phyloP scores from a whole-genome alignment of 1,140 invertebrate genomes.

The Calosoma granatense region DNA sequence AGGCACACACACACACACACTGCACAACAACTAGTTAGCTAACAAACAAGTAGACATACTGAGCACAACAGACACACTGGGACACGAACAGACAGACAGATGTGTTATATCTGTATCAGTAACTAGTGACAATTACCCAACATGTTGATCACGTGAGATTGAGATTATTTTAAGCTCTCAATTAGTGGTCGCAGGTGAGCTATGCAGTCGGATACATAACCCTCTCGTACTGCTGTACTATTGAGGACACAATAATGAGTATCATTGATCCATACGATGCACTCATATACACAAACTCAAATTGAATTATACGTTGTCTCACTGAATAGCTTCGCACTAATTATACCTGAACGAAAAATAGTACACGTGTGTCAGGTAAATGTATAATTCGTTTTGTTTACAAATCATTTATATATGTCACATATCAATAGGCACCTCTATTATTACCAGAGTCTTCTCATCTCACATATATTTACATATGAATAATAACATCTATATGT shows the following conservation, averaged over 20 bases:
- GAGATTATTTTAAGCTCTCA: background rate
- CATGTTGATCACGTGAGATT: background rate
- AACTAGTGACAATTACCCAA: background rate
- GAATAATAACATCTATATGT: slow-evolving; percentile 10
- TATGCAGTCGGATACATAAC: too few relatives aligned
- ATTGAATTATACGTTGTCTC: too few relatives aligned
- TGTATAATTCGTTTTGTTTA: background rate
- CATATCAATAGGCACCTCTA: background rate
- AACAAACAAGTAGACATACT: background rate
- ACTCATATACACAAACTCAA: too few relatives aligned
- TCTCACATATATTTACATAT: slow-evolving; percentile 18
- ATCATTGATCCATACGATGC: too few relatives aligned
- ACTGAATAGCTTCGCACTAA: background rate
- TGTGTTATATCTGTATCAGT: background rate
- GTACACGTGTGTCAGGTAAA: background rate
- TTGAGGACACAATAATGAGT: too few relatives aligned
- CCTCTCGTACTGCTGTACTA: too few relatives aligned
- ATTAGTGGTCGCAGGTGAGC: background rate
- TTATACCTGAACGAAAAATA: background rate
- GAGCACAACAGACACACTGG: background rate
- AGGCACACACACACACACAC: too few relatives aligned
- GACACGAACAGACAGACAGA: background rate
- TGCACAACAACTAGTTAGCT: too few relatives aligned
- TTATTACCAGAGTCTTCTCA: too few relatives aligned
- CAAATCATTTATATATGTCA: background rate